phyloP scores from a whole-genome alignment of 2,888 invertebrate species.

The Macrophya alboannulata region DNA sequence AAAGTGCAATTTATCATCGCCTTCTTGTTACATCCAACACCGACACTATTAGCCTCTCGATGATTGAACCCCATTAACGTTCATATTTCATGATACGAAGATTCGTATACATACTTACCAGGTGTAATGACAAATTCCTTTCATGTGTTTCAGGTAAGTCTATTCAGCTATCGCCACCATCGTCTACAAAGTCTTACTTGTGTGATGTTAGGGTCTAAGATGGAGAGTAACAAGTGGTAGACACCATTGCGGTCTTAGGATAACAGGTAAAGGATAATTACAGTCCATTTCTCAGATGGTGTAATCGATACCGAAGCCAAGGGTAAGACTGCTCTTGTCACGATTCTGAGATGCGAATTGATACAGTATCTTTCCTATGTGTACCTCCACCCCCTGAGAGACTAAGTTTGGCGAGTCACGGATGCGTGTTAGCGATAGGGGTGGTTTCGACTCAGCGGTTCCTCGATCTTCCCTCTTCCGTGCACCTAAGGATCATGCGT shows the following conservation, averaged over 20 bases:
- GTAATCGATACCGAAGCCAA: neutral
- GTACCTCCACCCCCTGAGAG: slow-evolving; percentile 12
- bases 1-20: slow-evolving; percentile 49
- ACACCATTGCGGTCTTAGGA: neutral
- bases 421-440: slow-evolving; percentile 50
- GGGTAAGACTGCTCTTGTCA: slow-evolving; percentile 35
- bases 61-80: slow-evolving; percentile 36
- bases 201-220: neutral
- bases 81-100: neutral
- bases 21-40: neutral
- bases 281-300: slow-evolving; percentile 9
- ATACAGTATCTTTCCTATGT: slow-evolving; percentile 28
- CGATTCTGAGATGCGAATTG: slow-evolving; percentile 1
- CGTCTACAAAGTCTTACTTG: neutral
- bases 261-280: slow-evolving; percentile 32
- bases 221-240: slow-evolving; percentile 32
- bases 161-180: neutral
- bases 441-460: slow-evolving; percentile 25
- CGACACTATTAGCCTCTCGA: slow-evolving; percentile 32
- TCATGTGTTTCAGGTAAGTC: slow-evolving; percentile 32
- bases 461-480: slow-evolving; percentile 19
- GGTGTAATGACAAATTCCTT: slow-evolving; percentile 5
- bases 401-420: slow-evolving; percentile 45
- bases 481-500: slow-evolving; percentile 19
- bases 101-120: neutral